These are phyloP conservation scores for Axinella damicornis DNA, from an alignment of 37 sponge, comb jelly and placozoan genomes.

Conservation along the genomic window DNA sequence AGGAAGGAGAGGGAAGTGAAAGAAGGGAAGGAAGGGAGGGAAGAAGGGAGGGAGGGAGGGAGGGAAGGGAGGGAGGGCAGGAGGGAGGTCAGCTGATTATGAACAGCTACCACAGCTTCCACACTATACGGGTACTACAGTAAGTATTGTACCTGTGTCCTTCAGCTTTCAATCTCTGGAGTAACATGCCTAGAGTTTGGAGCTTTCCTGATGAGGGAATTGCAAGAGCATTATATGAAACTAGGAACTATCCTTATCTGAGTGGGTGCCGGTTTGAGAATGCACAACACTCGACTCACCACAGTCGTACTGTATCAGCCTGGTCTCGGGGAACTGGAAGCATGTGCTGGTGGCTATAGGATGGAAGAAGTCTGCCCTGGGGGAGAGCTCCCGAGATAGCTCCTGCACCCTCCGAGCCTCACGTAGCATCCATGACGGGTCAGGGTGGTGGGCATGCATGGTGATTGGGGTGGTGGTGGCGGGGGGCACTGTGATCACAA, in stretches of 20 bases:
- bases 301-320: slow-evolving; percentile 99
- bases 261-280: background rate
- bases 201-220: slow-evolving; percentile 78
- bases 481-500: slow-evolving; percentile 52
- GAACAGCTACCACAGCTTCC: too few relatives aligned
- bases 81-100: too few relatives aligned
- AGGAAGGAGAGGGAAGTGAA: background rate
- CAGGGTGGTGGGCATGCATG: slow-evolving; percentile 42
- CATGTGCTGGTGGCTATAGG: slow-evolving; percentile 48
- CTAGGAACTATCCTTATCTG: too few relatives aligned
- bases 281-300: slow-evolving; percentile 51
- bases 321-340: slow-evolving; percentile 88
- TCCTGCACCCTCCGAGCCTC: background rate
- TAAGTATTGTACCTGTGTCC: slow-evolving; percentile 63
- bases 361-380: slow-evolving; percentile 44
- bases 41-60: too few relatives aligned
- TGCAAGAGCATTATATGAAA: too few relatives aligned
- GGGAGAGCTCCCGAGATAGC: slow-evolving; percentile 31
- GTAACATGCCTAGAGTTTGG: slow-evolving; percentile 85
- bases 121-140: too few relatives aligned
- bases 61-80: background rate
- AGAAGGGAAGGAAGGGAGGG: background rate
- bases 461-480: slow-evolving; percentile 23
- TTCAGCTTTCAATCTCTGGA: slow-evolving; percentile 73
- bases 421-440: slow-evolving; percentile 20